phyloP scores from a whole-genome alignment of 2,113 vertebrate species.

The Callocephalon fimbriatum region DNA sequence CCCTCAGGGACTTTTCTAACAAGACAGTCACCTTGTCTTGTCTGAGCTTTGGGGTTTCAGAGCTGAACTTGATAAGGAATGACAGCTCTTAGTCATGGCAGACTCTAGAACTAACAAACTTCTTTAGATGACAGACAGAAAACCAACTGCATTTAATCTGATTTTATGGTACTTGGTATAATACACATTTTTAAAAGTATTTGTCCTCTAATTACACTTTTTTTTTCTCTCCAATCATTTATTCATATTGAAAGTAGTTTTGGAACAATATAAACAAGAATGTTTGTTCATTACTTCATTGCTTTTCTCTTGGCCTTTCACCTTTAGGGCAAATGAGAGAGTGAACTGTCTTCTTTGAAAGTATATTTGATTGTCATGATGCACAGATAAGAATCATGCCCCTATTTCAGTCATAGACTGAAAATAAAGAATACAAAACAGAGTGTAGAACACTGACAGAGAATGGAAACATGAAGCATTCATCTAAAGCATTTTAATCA shows the following conservation, averaged over 20 bases:
- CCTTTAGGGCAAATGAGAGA: background rate
- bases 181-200: background rate
- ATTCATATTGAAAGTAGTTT: background rate
- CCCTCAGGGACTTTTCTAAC: conserved; percentile 33
- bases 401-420: background rate
- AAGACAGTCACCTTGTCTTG: conserved; percentile 49
- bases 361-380: background rate
- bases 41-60: conserved; percentile 26
- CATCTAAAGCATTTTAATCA: background rate
- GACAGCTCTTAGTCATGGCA: conserved; percentile 19
- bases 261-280: background rate
- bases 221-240: background rate
- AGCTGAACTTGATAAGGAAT: conserved; percentile 17
- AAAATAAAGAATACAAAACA: background rate
- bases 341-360: background rate
- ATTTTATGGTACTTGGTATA: background rate
- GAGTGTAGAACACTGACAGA: background rate
- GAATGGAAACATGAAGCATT: background rate
- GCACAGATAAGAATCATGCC: background rate
- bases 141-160: background rate
- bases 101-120: conserved; percentile 1
- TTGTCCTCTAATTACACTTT: background rate
- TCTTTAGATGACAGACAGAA: background rate
- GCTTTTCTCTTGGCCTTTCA: background rate
- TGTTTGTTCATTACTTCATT: fast-evolving